These are phyloP conservation scores for Zingel zingel DNA, from an alignment of 2,113 vertebrate genomes.

Conservation along the genomic window DNA sequence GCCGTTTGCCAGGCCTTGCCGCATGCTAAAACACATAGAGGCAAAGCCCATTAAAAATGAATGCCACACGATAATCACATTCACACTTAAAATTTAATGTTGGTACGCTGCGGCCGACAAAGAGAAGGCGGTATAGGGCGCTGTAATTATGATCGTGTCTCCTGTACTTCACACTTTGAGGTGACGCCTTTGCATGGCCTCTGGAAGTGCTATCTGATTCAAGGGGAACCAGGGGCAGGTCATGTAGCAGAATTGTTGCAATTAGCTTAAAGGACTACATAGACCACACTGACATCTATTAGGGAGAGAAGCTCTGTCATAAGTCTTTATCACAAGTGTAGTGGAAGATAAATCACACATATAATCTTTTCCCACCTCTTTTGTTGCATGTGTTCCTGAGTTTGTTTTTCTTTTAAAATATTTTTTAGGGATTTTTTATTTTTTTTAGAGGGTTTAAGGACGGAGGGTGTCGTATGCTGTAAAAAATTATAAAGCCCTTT, in stretches of 20 bases:
- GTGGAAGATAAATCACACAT: neutral
- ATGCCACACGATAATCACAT: conserved; percentile 88
- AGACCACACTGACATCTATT: conserved; percentile 38
- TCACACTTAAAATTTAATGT: conserved; percentile 89
- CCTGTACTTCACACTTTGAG: conserved; percentile 63
- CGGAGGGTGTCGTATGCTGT: too few relatives aligned
- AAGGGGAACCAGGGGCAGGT: conserved; percentile 48
- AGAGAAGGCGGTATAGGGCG: conserved; percentile 73
- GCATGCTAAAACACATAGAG: conserved; percentile 88
- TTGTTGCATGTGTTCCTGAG: neutral
- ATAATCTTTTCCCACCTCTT: neutral
- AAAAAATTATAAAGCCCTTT: neutral
- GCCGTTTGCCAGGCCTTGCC: conserved; percentile 78
- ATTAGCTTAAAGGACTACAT: conserved; percentile 63
- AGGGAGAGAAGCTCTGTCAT: neutral
- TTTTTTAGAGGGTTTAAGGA: neutral
- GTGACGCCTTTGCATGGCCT: conserved; percentile 56
- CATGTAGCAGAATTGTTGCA: conserved; percentile 60
- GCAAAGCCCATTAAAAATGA: conserved; percentile 90
- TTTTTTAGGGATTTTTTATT: neutral
- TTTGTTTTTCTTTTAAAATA: neutral
- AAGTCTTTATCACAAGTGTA: neutral
- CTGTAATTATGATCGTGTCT: conserved; percentile 73
- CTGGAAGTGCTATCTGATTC: conserved; percentile 54
- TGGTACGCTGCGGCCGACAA: conserved; percentile 78